Percentiles rank a stretch among this genome's conserved stretches.
phyloP scores from a whole-genome alignment of 2,113 vertebrate genomes.

The Zeus faber region DNA sequence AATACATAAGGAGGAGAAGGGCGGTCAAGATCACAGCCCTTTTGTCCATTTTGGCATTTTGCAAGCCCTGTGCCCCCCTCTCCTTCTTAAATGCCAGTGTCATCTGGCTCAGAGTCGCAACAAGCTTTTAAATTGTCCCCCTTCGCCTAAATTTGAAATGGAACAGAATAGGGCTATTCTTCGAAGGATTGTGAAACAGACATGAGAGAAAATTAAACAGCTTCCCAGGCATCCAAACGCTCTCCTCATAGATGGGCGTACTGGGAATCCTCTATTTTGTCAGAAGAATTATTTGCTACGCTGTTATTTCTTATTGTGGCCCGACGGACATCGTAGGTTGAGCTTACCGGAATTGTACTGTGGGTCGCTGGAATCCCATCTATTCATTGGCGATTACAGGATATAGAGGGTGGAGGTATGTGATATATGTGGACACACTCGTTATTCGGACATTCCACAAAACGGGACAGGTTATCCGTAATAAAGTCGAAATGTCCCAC shows the following conservation, averaged over 20 bases:
- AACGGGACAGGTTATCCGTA: constrained; percentile 24
- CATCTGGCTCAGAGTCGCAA: constrained; percentile 49
- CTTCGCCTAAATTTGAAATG: constrained; percentile 41
- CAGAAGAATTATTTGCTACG: constrained; percentile 2
- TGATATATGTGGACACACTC: constrained; percentile 30
- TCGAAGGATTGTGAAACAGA: not conserved
- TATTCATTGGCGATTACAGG: constrained; percentile 39
- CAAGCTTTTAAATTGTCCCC: constrained; percentile 66
- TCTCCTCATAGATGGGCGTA: constrained; percentile 11
- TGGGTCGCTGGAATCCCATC: constrained; percentile 66
- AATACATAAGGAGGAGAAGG: constrained; percentile 41
- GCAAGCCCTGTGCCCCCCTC: constrained; percentile 54
- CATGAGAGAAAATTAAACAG: constrained; percentile 35
- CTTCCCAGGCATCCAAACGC: constrained; percentile 21
- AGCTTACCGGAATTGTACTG: constrained; percentile 50
- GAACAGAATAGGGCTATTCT: constrained; percentile 65
- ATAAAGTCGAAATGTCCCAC: constrained; percentile 31
- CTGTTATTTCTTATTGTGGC: constrained; percentile 12
- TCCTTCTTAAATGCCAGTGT: constrained; percentile 62
- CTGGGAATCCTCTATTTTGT: constrained; percentile 13
- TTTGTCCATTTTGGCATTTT: constrained; percentile 66
- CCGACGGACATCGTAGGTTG: constrained; percentile 34
- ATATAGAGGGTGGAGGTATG: constrained; percentile 32
- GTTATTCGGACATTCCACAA: constrained; percentile 22
- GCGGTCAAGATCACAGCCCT: constrained; percentile 53